phyloP scores from a whole-genome alignment of 2,888 invertebrate species.

The Spodoptera littoralis region DNA sequence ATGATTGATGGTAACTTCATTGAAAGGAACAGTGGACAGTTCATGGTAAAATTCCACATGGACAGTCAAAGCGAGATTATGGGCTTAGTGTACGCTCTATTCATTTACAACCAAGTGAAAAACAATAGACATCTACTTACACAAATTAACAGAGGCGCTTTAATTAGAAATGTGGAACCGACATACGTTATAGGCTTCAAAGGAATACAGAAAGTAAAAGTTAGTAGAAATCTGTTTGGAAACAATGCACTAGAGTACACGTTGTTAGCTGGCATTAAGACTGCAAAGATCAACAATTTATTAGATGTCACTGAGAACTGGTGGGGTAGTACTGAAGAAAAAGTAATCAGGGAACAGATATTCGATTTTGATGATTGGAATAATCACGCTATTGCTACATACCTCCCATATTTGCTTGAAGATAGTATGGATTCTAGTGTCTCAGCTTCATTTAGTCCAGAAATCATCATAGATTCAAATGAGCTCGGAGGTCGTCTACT shows the following conservation, averaged over 20 bases:
- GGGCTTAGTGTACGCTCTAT: slow-evolving; percentile 94
- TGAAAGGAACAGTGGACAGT: slow-evolving; percentile 93
- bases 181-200: slow-evolving; percentile 96
- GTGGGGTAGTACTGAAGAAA: slow-evolving; percentile 96
- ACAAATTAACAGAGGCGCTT: slow-evolving; percentile 72
- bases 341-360: slow-evolving; percentile 93
- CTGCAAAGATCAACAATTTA: slow-evolving; percentile 95
- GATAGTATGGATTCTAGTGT: slow-evolving; percentile 93
- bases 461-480: slow-evolving; percentile 89
- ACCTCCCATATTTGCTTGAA: slow-evolving; percentile 95
- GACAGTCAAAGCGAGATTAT: slow-evolving; percentile 98
- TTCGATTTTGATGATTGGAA: slow-evolving; percentile 99
- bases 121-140: slow-evolving; percentile 88
- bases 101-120: slow-evolving; percentile 93
- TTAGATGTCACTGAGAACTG: slow-evolving; percentile 97
- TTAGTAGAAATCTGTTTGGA: slow-evolving; percentile 96
- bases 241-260: slow-evolving; percentile 96
- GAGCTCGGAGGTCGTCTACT: slow-evolving; percentile 93
- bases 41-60: slow-evolving; percentile 95
- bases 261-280: slow-evolving; percentile 96
- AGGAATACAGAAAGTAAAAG: slow-evolving; percentile 97
- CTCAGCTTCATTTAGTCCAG: slow-evolving; percentile 91
- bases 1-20: slow-evolving; percentile 94
- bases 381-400: slow-evolving; percentile 97
- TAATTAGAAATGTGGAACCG: slow-evolving; percentile 86